Base-by-base conservation (phyloP, 2,113 vertebrate species). In the Naja naja region DNA sequence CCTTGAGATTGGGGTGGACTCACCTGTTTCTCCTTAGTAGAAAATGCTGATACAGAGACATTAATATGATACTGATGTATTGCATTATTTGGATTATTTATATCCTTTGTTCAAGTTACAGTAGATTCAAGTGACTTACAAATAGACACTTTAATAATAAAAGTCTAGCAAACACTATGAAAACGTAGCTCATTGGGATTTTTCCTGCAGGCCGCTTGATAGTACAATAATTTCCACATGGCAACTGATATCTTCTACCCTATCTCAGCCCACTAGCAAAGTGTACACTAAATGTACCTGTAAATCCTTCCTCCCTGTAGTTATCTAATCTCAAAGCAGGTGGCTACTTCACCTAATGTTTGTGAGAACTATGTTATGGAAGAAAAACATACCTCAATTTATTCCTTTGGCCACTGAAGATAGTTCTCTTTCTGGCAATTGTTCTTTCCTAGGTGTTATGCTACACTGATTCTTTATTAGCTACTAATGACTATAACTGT, bases 401-500 rank as follows among this genome's bases (percentile, higher is more conserved):
- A n/a, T 52, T 39, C 3, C n/a, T 55, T 43, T 52, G 30, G n/a
- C 90, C 10, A 43, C 39, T 34, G 25, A 14, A 43, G 18, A 18
- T 49, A 22, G 53, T 91, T 25, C 30, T 91, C 89, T 87, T 92
- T 52, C 69, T 89, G 52, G 88, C 6, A 43, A 4, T 3, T 2
- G 18, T 27, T 89, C 88, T 86, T 43, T 93, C 55, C 58, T 49
- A 39, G 86, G 85, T 89, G 89, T 34, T 93, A 88, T 87, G 22
- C 69, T 74, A 90, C 39, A 4, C 47, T 90, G 93, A 93, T 91
- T 91, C 69, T 0, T 1, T 56, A 54, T 58, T 30, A 74, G 52
- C 64, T 39, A 8, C 87, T 92, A 93, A 94, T 94, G 91, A 92
- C 56, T 39, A 81, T 60, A 91, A 55, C 43, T 22, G 27, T 90